Evolutionary conservation across 2,113 vertebrate genomes (phyloP).

Genomic region (Thinocorus orbignyianus): DNA sequence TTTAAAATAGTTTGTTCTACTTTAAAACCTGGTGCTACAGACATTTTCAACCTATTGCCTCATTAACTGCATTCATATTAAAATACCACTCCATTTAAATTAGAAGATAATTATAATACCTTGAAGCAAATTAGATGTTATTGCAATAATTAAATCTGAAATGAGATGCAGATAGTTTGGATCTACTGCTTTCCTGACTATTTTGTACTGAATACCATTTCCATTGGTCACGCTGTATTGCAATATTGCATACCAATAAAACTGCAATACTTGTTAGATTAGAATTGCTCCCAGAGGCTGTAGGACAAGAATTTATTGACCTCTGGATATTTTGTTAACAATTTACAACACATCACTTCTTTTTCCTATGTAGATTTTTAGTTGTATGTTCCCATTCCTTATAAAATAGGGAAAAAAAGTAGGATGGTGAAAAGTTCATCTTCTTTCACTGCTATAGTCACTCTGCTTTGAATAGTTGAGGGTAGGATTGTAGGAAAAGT

Average conservation of each 20-base stretch:
- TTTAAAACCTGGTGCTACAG: slow-evolving; percentile 63
- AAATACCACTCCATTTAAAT: slow-evolving; percentile 76
- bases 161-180: slow-evolving; percentile 72
- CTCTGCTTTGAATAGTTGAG: neutral
- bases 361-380: neutral
- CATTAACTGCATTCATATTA: slow-evolving; percentile 77
- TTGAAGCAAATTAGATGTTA: slow-evolving; percentile 78
- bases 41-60: slow-evolving; percentile 74
- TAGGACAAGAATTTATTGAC: slow-evolving; percentile 29
- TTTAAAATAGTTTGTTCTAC: slow-evolving; percentile 68
- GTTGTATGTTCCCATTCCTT: neutral
- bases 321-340: slow-evolving; percentile 10
- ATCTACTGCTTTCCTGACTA: slow-evolving; percentile 57
- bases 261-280: slow-evolving; percentile 29
- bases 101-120: slow-evolving; percentile 78
- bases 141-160: slow-evolving; percentile 78
- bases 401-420: neutral
- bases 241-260: slow-evolving; percentile 53
- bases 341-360: neutral
- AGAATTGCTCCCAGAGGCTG: slow-evolving; percentile 14
- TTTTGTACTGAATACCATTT: slow-evolving; percentile 58
- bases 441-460: neutral
- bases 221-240: slow-evolving; percentile 61
- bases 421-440: neutral
- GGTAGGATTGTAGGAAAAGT: neutral